Base-by-base conservation (phyloP, 2,888 invertebrate species). In the Stenolophus ochropezus region DNA sequence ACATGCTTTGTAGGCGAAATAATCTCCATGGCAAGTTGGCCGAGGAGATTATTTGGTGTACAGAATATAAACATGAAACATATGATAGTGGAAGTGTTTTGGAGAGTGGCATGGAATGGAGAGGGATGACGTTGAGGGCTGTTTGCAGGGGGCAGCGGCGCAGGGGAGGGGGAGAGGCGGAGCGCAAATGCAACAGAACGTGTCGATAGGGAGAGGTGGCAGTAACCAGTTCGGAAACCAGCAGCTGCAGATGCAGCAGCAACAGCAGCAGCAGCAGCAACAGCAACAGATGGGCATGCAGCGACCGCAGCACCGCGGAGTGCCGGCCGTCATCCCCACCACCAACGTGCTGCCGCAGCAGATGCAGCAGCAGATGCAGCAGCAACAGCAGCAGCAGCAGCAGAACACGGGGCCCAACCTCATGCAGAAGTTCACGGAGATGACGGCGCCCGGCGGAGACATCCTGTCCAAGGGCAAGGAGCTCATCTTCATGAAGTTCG, bases 401-500 rank as follows among this genome's bases (percentile, higher is more conserved):
- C 88, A 88, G n/a, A 89, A 87, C 47, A 87, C 92, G 25, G 91
- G 87, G 88, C 94, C 95, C 82, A 96, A 96, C 90, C 92, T 96
- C 85, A 96, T 96, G 94, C 96, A 96, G 89, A 96, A 96, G 90
- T 93, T 96, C 88, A 94, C 95, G 86, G 96, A 96, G 89, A 96
- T 96, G 91, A 95, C 96, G 81, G 95, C 95, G 83, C 96, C 96
- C 85, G 96, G 96, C 84, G 96, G 96, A 86, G 96, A 96, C 88
- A 96, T 97, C 85, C 92, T 97, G 86, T 96, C 96, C 88, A 97
- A 97, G 90, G 97, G 97, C 87, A 97, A 97, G 91, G 97, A 97
- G 91, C 94, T 97, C 85, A 96, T 97, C 89, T 97, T 97, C 90
- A 97, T 97, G 94, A 96, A 96, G 91, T 97, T 97, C 90, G 97